Conservation (phyloP, 1,140 invertebrate genomes). For the Delia radicum region DNA sequence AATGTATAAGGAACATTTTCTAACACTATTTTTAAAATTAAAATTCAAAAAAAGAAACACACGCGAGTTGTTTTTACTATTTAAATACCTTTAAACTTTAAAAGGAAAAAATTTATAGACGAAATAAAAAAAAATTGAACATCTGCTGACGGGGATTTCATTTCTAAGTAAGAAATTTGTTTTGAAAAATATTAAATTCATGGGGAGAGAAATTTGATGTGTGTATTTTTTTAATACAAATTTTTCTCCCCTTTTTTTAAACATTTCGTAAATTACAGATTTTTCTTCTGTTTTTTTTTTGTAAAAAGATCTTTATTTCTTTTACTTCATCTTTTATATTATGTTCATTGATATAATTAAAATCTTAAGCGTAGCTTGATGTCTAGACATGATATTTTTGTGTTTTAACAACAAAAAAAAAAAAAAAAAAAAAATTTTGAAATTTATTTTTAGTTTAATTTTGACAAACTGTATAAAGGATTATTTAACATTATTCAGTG, state of each 20-base stretch:
- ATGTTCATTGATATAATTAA: neutral
- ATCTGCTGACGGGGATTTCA: too few species aligned
- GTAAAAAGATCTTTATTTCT: neutral
- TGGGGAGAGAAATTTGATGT: neutral
- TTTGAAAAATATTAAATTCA: neutral
- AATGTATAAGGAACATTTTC: too few species aligned
- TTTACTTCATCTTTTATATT: neutral
- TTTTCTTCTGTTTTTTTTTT: neutral
- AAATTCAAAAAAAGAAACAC: neutral
- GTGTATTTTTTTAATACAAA: too few species aligned
- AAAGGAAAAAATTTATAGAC: neutral
- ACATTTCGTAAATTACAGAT: too few species aligned
- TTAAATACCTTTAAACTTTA: neutral
- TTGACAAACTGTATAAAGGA: too few species aligned
- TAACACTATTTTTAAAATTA: neutral
- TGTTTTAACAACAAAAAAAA: too few species aligned
- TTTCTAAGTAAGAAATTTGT: neutral
- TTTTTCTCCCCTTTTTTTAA: too few species aligned
- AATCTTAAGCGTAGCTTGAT: neutral
- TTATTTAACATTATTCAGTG: too few species aligned
- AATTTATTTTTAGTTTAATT: neutral
- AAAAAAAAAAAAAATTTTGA: too few species aligned
- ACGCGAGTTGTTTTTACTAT: neutral
- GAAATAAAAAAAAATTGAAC: neutral
- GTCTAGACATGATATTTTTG: neutral